Base-by-base conservation (phyloP, 2,888 invertebrate species). In the Agapostemon virescens region DNA sequence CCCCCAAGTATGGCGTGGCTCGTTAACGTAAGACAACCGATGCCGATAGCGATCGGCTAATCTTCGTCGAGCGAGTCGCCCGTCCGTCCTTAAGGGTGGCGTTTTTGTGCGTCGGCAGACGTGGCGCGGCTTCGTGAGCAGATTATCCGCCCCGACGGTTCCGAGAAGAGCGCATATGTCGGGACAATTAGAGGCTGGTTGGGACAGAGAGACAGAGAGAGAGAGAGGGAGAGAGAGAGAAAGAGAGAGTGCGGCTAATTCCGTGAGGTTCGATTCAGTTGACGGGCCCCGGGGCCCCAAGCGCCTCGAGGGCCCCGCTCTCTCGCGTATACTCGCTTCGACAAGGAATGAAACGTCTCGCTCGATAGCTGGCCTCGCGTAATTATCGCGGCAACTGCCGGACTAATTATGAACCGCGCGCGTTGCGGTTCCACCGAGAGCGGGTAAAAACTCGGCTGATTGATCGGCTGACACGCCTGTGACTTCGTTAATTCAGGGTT, bases 11-110 rank as follows among this genome's bases (percentile, higher is more conserved):
- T 81, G 86, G 88, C 79, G 76, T 83, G 89, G 77, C 90, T 90
- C 90, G 90, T 91, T 91, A 91, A 89, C 90, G 90, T 86, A 86
- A 91, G 89, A 90, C 90, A 91, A 87, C 87, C 84, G 81, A 83
- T 84, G 67, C 73, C 86, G 91, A 91, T 91, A 91, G 87, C 88
- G 88, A 91, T 91, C 91, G 89, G 89, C 90, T 90, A 91, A 91
- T 91, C 90, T 89, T 86, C 83, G 78, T 78, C 85, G 79, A 77
- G 64, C 64, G 77, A 75, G 71, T 45, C 67, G 70, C 23, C 30
- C 55, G 79, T 72, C 74, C 77, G n/a, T 33, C 33, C 61, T 33
- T 61, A 63, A 84, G 82, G 72, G 84, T 83, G 82, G 71, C 79
- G 78, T 85, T 85, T 86, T 82, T 85, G 78, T 84, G 40, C 71